Evolutionary conservation across 2,888 invertebrate genomes (phyloP).

Genomic region (Belgica antarctica): DNA sequence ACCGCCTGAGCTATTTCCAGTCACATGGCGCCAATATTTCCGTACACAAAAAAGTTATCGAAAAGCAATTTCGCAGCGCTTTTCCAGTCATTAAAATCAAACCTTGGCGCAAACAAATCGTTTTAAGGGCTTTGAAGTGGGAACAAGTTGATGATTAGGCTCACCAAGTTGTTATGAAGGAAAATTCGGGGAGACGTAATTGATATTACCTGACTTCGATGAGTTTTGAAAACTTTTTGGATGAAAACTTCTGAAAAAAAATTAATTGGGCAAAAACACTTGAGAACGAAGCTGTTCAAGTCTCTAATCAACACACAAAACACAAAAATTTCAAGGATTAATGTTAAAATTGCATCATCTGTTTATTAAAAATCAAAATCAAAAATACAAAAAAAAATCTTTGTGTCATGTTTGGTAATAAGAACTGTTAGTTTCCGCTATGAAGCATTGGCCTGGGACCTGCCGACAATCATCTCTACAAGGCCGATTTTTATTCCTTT

Average conservation of each 20-base stretch:
- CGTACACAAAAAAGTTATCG: not conserved
- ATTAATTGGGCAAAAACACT: not conserved
- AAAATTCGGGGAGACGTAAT: too few relatives aligned
- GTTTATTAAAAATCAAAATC: too few relatives aligned
- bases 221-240: too few relatives aligned
- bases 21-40: not conserved
- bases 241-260: not conserved
- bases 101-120: not conserved
- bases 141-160: not conserved
- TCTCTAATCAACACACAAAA: too few relatives aligned
- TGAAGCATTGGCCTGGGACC: slow-evolving; percentile 49
- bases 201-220: not conserved
- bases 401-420: too few relatives aligned
- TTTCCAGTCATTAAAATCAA: not conserved
- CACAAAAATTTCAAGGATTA: too few relatives aligned
- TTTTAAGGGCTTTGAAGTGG: not conserved
- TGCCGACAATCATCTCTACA: slow-evolving; percentile 70
- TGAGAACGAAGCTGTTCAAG: too few relatives aligned
- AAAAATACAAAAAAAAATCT: not conserved
- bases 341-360: too few relatives aligned
- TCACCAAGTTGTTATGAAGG: too few relatives aligned
- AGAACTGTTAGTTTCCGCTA: not conserved
- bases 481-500: slow-evolving; percentile 75
- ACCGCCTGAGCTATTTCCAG: not conserved
- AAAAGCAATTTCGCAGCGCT: not conserved